These are phyloP conservation scores for Caenorhabditis drosophilae DNA, from an alignment of 2,888 invertebrate species.

Conservation along the genomic window DNA sequence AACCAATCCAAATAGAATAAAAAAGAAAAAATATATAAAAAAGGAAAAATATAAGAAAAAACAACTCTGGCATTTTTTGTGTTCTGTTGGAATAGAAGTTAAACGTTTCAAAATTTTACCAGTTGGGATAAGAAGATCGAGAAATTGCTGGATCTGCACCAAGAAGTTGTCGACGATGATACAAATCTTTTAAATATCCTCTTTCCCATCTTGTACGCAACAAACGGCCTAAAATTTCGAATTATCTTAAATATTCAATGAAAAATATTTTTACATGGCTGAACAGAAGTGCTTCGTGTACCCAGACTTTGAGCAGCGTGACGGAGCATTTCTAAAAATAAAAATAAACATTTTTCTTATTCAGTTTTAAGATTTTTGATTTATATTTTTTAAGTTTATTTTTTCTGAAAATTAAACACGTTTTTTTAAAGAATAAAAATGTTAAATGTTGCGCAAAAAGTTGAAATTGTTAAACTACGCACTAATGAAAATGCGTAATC, in stretches of 20 bases:
- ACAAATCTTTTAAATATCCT: conserved; percentile 64
- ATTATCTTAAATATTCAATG: neutral
- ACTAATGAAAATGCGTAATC: too few relatives aligned
- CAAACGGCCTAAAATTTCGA: conserved; percentile 33
- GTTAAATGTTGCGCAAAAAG: too few relatives aligned
- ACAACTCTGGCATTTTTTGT: too few relatives aligned
- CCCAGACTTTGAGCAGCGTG: conserved; percentile 1
- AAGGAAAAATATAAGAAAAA: too few relatives aligned
- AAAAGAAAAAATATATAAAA: neutral
- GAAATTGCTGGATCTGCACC: conserved; percentile 62
- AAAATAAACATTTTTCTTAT: neutral
- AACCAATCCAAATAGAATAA: neutral
- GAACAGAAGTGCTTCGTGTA: neutral
- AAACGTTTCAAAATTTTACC: too few relatives aligned
- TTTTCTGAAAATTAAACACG: too few relatives aligned
- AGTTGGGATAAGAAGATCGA: conserved; percentile 64
- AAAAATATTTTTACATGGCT: neutral
- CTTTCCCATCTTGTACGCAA: conserved; percentile 61
- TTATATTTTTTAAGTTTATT: too few relatives aligned
- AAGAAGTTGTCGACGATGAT: conserved; percentile 60
- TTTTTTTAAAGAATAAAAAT: neutral
- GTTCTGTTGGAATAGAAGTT: too few relatives aligned
- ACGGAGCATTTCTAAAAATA: neutral
- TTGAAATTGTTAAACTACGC: too few relatives aligned
- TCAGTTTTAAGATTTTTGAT: neutral